These are phyloP conservation scores for Rallus limicola DNA, from an alignment of 2,113 vertebrate species.

Conservation along the genomic window DNA sequence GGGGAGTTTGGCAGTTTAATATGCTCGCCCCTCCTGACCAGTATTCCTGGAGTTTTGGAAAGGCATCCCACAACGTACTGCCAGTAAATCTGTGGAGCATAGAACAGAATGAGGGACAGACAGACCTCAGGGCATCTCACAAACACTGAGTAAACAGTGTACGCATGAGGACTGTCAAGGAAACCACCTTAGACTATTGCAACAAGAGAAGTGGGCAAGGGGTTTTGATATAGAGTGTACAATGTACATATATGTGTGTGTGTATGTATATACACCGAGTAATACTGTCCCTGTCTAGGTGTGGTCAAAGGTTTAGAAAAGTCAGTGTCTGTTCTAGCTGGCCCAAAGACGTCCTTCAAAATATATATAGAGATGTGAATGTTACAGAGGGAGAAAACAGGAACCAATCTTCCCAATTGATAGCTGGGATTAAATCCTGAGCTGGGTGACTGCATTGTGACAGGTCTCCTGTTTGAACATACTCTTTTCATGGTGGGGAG, in stretches of 20 bases:
- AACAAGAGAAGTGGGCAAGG: not conserved
- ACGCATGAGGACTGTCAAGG: not conserved
- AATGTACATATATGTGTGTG: not conserved
- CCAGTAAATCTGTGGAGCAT: not conserved
- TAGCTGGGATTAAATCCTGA: not conserved
- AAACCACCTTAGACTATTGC: not conserved
- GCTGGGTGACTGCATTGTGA: not conserved
- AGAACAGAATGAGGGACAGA: not conserved
- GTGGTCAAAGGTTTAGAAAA: not conserved
- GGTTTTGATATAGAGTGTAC: not conserved
- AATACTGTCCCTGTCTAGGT: not conserved
- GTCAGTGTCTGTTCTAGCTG: not conserved
- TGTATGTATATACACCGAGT: not conserved
- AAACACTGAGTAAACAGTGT: not conserved
- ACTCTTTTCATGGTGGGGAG: not conserved
- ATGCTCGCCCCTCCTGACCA: not conserved
- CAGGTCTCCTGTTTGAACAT: not conserved
- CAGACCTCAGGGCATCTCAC: not conserved
- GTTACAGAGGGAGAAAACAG: not conserved
- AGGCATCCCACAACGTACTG: not conserved
- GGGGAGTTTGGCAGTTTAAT: not conserved
- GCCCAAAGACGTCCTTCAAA: not conserved
- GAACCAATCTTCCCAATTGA: not conserved
- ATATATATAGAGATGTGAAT: not conserved
- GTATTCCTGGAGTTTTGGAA: not conserved